These are phyloP conservation scores for Myotis brandtii DNA, from an alignment of 2,113 vertebrate genomes.

Conservation along the genomic window DNA sequence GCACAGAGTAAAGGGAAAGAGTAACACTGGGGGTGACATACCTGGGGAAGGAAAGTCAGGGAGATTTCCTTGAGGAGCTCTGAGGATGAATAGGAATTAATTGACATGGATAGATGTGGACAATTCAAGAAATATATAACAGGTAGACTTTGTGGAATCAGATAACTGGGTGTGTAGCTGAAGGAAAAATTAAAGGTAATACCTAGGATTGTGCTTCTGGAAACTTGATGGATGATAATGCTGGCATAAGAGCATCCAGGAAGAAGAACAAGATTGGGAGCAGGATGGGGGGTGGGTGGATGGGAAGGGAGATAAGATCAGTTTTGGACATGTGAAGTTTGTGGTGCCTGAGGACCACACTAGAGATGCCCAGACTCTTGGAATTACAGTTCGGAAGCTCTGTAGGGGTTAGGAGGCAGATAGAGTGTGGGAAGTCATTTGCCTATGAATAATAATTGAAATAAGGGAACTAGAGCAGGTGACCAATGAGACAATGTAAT, in stretches of 20 bases:
- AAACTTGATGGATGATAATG: not conserved
- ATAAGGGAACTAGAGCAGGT: not conserved
- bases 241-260: not conserved
- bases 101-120: not conserved
- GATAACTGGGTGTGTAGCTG: not conserved
- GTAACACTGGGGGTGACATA: not conserved
- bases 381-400: not conserved
- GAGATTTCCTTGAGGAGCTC: not conserved
- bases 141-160: not conserved
- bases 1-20: not conserved
- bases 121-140: not conserved
- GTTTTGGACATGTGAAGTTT: not conserved
- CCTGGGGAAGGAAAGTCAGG: not conserved
- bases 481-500: not conserved
- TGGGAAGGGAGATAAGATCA: not conserved
- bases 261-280: not conserved
- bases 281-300: too few species aligned
- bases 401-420: not conserved
- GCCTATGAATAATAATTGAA: not conserved
- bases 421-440: not conserved
- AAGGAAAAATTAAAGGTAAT: slow-evolving; percentile 11
- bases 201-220: not conserved
- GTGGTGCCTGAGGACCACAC: not conserved
- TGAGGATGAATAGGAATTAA: not conserved
- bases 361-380: not conserved